Percentiles rank a stretch among this genome's conserved stretches.
phyloP scores from a whole-genome alignment of 30 jellyfish, hydroid and myxozoan species.

The Hydractinia echinata region DNA sequence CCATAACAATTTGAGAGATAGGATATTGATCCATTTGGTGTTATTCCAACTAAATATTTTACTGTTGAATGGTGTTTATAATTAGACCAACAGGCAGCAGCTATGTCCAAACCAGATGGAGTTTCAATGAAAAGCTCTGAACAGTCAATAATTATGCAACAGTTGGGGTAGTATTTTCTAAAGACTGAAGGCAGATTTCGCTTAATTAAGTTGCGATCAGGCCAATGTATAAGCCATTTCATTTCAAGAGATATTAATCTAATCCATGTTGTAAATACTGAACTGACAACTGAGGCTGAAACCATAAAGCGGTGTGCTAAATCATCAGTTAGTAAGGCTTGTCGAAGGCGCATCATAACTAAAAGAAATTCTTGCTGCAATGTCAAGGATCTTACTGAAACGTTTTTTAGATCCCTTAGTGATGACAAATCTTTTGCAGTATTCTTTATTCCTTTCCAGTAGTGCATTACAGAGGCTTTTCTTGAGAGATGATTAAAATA shows the following conservation, averaged over 20 bases:
- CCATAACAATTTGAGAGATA: no score
- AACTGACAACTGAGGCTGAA: neutral
- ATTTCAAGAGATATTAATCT: slow-evolving; percentile 21
- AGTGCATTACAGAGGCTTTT: no score
- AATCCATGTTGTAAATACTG: slow-evolving; percentile 45
- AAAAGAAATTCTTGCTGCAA: slow-evolving; percentile 38
- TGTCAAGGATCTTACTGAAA: neutral
- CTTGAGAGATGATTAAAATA: no score
- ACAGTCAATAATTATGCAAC: slow-evolving; percentile 46
- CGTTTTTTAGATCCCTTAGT: neutral
- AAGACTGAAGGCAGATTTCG: slow-evolving; percentile 24
- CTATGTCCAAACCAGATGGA: slow-evolving; percentile 36
- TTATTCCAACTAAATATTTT: no score
- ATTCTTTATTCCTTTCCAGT: no score
- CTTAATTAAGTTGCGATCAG: slow-evolving; percentile 22
- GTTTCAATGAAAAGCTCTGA: slow-evolving; percentile 36
- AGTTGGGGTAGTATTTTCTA: slow-evolving; percentile 32
- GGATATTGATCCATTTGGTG: no score
- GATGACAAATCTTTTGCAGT: no score
- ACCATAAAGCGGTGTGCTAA: slow-evolving; percentile 36
- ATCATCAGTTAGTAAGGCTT: slow-evolving; percentile 1
- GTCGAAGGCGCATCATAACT: slow-evolving; percentile 33
- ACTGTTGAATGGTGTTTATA: no score
- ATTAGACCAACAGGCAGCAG: slow-evolving; percentile 3
- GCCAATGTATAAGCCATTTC: slow-evolving; percentile 30